Conservation (phyloP, 2,113 vertebrate genomes). For the Ptyas mucosa region DNA sequence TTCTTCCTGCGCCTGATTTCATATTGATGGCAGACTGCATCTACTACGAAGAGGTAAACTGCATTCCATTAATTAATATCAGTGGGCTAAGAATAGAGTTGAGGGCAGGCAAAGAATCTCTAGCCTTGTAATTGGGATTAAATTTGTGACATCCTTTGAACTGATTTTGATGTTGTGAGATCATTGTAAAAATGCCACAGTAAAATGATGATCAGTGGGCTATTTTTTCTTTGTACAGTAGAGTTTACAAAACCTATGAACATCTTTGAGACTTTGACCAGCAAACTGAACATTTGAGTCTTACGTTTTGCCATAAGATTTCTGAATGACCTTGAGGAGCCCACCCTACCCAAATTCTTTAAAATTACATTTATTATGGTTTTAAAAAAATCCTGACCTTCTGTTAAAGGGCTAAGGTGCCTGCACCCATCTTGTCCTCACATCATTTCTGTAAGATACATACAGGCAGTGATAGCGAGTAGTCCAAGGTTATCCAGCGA, state of each 20-base stretch:
- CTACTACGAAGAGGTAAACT: slow-evolving; percentile 92
- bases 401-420: background rate
- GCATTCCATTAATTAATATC: background rate
- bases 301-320: background rate
- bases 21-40: slow-evolving; percentile 97
- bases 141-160: background rate
- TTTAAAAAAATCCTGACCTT: background rate
- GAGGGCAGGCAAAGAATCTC: background rate
- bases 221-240: background rate
- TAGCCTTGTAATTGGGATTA: background rate
- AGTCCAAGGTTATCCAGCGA: background rate
- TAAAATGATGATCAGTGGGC: background rate
- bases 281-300: background rate
- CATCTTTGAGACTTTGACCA: background rate
- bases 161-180: background rate
- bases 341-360: background rate
- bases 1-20: slow-evolving; percentile 80
- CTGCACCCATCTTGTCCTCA: background rate
- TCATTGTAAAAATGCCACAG: background rate
- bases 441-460: background rate
- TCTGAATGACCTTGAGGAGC: background rate
- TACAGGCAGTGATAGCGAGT: background rate
- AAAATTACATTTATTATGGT: background rate
- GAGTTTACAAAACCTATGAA: background rate
- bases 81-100: background rate